phyloP scores from a whole-genome alignment of 2,797 vertebrate species.

The Apodemus agrarius region DNA sequence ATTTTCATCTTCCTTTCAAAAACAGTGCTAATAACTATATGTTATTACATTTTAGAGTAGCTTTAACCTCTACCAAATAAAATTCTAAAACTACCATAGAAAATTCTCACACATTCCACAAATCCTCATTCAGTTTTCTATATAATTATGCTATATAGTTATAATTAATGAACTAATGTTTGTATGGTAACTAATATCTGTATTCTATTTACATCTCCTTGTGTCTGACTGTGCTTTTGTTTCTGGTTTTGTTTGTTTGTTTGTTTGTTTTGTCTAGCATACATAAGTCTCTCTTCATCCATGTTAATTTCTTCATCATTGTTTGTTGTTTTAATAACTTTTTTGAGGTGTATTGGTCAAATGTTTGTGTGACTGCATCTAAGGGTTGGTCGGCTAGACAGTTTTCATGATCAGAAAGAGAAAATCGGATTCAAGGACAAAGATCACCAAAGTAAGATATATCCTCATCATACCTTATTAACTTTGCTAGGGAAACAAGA shows the following conservation, averaged over 20 bases:
- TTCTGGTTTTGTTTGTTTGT: not conserved
- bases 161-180: not conserved
- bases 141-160: not conserved
- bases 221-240: not conserved
- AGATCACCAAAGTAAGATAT: not conserved
- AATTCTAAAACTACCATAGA: not conserved
- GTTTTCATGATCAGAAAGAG: not conserved
- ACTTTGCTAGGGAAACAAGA: accelerated
- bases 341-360: not conserved
- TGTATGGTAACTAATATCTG: not conserved
- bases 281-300: accelerated
- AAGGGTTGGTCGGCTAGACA: not conserved
- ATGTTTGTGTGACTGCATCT: not conserved
- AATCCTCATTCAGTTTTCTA: not conserved
- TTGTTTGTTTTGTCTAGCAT: not conserved
- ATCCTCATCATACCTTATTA: not conserved
- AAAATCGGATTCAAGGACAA: not conserved
- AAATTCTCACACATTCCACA: not conserved
- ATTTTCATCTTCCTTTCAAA: not conserved
- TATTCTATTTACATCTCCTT: not conserved
- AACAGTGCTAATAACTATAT: not conserved
- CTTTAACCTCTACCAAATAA: not conserved
- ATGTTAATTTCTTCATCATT: not conserved
- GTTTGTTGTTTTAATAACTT: not conserved
- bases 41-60: not conserved